Base-by-base conservation (phyloP, 2,888 invertebrate species). In the Pachliopta kotzebuea region DNA sequence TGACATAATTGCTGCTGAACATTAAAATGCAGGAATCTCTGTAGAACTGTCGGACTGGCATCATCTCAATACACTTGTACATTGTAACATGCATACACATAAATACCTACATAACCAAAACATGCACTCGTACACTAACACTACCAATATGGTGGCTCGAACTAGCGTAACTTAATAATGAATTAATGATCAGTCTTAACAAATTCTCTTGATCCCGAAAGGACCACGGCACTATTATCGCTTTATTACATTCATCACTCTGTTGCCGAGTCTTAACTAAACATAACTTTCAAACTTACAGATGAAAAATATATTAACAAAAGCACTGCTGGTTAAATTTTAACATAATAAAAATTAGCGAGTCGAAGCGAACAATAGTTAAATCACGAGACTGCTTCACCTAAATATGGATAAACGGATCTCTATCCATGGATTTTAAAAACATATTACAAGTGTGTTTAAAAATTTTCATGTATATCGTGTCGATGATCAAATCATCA, bases 131-230 rank as follows among this genome's bases (percentile, higher is more conserved):
- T 77, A 75, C 79, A 69, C 70, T 69, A 76, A 77, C 72, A 79
- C 77, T 83, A 85, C 80, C 76, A 82, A 77, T 77, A 85, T 79
- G 82, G 84, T 88, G 87, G 85, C 80, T 85, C 79, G 77, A 86
- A 83, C 88, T 88, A 88, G 85, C 84, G 76, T 86, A 89, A 89
- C 88, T 88, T 88, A 88, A 84, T 77, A 86, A 89, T 88, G 90
- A 86, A 85, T 84, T 87, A 89, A 87, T 87, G 89, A 90, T 90
- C 90, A 90, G 90, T 90, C 90, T 90, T 90, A 84, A 87, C 84
- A 77, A 85, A 86, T 81, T 79, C 79, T 79, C 78, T 78, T 80
- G 83, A 80, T 76, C 82, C 67, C 62, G 70, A 60, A 52, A 72
- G 79, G 80, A 78, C 74, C 82, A 81, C 78, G 78, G 75, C 79